phyloP scores from a whole-genome alignment of 1,140 invertebrate genomes.

The Aphaenogaster floridana region DNA sequence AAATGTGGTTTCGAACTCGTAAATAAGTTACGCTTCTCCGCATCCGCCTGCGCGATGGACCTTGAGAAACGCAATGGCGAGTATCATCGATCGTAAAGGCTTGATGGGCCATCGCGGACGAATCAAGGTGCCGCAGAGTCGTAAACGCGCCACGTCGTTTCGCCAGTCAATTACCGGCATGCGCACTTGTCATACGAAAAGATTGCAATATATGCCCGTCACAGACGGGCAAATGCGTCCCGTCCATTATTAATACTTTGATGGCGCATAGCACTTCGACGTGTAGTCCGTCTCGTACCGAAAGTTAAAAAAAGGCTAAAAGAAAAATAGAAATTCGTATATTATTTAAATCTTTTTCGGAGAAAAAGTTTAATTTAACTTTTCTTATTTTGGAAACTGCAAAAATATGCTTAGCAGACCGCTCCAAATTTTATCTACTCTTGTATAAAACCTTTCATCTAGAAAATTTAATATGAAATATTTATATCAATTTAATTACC shows the following conservation, averaged over 20 bases:
- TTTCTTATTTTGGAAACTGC: neutral
- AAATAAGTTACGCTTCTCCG: neutral
- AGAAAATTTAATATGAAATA: neutral
- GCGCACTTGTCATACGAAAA: constrained; percentile 40
- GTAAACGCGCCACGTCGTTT: constrained; percentile 68
- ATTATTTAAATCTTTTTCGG: neutral
- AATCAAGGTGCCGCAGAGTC: constrained; percentile 53
- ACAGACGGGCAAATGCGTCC: neutral
- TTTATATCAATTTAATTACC: neutral
- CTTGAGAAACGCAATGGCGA: constrained; percentile 33
- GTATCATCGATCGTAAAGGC: constrained; percentile 66
- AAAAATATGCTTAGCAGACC: neutral
- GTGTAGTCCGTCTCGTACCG: neutral
- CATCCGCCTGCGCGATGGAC: neutral
- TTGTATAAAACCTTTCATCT: neutral
- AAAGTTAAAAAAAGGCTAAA: neutral
- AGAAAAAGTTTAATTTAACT: neutral
- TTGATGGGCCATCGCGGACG: constrained; percentile 46
- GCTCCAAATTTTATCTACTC: neutral
- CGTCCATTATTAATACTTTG: constrained; percentile 47
- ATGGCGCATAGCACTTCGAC: neutral
- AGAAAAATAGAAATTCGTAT: neutral
- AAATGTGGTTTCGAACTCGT: neutral
- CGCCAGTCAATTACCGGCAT: constrained; percentile 41
- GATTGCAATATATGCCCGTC: constrained; percentile 1